phyloP scores from a whole-genome alignment of 30 jellyfish, hydroid and myxozoan genomes.

The Chrysaora quinquecirrha region DNA sequence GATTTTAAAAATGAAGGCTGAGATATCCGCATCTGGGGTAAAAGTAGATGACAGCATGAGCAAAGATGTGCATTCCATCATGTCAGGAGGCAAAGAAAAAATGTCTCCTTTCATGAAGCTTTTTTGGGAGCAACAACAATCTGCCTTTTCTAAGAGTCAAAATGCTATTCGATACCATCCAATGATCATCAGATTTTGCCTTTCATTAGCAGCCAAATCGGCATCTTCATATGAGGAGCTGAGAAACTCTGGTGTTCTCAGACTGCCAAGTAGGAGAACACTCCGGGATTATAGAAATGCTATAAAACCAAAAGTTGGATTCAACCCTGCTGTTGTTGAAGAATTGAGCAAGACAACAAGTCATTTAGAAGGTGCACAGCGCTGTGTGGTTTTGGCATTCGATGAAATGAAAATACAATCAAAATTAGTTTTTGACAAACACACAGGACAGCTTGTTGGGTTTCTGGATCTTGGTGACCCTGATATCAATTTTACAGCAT shows the following conservation, averaged over 20 bases:
- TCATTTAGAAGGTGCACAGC: constrained; percentile 18
- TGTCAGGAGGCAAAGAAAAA: no score
- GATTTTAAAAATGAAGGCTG: no score
- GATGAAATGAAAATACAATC: constrained; percentile 60
- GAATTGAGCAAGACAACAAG: constrained; percentile 24
- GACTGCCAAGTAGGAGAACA: constrained; percentile 49
- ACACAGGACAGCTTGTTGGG: constrained; percentile 21
- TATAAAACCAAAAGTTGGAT: constrained; percentile 27
- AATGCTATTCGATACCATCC: constrained; percentile 4
- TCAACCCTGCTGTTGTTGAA: constrained; percentile 14
- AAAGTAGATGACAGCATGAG: no score
- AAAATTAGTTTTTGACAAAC: constrained; percentile 52
- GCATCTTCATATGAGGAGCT: constrained; percentile 59
- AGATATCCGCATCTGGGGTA: no score
- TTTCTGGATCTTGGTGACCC: constrained; percentile 59
- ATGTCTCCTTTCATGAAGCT: no score
- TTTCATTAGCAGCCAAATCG: constrained; percentile 13
- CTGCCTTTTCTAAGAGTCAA: no score
- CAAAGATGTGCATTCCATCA: no score
- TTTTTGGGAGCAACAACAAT: no score
- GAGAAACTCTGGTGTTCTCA: constrained; percentile 34
- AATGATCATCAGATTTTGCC: constrained; percentile 12
- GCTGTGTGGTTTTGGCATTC: constrained; percentile 27
- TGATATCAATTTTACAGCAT: constrained; percentile 18
- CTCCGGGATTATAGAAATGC: constrained; percentile 57